These are phyloP conservation scores for Chionis minor DNA, from an alignment of 2,113 vertebrate genomes.

Conservation along the genomic window DNA sequence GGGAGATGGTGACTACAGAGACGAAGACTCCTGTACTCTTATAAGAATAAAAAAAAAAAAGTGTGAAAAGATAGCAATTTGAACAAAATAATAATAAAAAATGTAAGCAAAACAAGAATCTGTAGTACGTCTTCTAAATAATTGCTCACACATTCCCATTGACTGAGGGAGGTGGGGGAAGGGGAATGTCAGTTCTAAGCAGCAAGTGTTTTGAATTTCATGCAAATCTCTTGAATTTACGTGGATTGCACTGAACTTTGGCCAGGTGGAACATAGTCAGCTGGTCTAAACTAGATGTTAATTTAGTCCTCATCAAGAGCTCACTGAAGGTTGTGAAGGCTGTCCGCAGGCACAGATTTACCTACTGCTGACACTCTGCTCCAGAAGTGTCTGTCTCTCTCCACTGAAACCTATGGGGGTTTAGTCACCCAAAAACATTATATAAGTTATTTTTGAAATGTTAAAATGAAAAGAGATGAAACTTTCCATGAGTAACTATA, in stretches of 20 bases:
- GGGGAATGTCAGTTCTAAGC: neutral
- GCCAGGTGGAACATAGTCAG: neutral
- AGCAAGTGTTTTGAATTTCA: neutral
- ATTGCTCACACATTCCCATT: neutral
- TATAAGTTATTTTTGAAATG: neutral
- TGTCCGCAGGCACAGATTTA: accelerated
- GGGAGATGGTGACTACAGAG: neutral
- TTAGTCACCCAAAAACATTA: neutral
- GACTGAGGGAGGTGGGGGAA: neutral
- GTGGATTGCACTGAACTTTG: neutral
- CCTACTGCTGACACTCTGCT: neutral
- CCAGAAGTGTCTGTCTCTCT: neutral
- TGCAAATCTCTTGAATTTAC: neutral
- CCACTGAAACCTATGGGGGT: neutral
- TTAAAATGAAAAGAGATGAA: neutral
- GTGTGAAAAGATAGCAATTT: neutral
- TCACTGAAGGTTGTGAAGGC: neutral
- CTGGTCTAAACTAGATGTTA: accelerated
- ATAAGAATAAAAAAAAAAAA: neutral
- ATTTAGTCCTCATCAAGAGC: neutral
- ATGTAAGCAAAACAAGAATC: neutral
- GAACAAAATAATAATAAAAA: neutral
- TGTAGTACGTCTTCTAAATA: accelerated
- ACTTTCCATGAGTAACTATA: neutral
- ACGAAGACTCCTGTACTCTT: neutral